Base-by-base conservation (phyloP, 2,113 vertebrate species). In the Rynchops niger region DNA sequence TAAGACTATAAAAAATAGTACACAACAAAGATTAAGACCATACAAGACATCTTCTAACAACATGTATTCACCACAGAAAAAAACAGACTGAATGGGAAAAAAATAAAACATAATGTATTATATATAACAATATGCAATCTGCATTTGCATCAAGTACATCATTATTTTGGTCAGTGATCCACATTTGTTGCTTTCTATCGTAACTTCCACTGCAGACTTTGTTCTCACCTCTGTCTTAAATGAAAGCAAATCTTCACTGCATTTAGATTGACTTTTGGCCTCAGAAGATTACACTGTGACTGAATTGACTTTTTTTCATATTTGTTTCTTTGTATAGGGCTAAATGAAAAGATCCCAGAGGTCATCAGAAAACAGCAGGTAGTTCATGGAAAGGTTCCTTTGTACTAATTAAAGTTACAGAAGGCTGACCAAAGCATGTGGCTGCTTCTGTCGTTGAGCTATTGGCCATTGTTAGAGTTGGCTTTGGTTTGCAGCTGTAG, bases 401-500 rank as follows among this genome's bases (percentile, higher is more conserved):
- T 99, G 99, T 99, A 99, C 98, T 98, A 98, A 99, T 99, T 99
- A 99, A 99, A 99, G 99, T 99, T 98, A 98, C 99, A 99, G 99
- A 99, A 99, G 99, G 98, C 98, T 98, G 99, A 99, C 99, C 99
- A 99, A 99, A 98, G 98, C 98, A 98, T 98, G 98, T 99, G 99
- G 99, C 97, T 99, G 98, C 99, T 99, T 99, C 99, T 99, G 99
- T 99, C 98, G 96, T 98, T 98, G 99, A 99, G 99, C 99, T 99
- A 99, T 99, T 99, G 99, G 99, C 99, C 99, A 99, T 99, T 99
- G 99, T 99, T 99, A 99, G 99, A 99, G 99, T 99, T 99, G 99
- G 99, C 99, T 99, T 99, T 99, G 99, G 99, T 99, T 99, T 99
- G 98, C 99, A 99, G 99, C 99, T 99, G 99, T 99, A 99, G 99